A percentile compares a stretch with the other conserved stretches of the same genome.
These are phyloP conservation scores for Polyploca ridens DNA, from an alignment of 2,888 invertebrate species.

Conservation along the genomic window DNA sequence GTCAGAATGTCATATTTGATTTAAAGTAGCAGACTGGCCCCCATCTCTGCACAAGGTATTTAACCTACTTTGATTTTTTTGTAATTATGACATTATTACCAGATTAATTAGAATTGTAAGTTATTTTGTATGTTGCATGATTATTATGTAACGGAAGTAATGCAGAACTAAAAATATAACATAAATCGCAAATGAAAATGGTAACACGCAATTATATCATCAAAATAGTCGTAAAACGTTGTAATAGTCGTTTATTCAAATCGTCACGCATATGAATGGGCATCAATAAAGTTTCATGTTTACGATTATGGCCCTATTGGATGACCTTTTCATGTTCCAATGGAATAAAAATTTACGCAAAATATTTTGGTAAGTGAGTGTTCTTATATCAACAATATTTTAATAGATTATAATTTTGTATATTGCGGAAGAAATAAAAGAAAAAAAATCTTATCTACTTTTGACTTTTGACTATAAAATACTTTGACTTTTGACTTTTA, in stretches of 20 bases:
- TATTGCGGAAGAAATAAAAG: too few relatives aligned
- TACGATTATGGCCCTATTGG: constrained; percentile 37
- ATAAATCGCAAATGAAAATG: constrained; percentile 21
- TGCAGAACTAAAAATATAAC: neutral
- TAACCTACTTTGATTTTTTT: too few relatives aligned
- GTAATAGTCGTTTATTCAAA: constrained; percentile 43
- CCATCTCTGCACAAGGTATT: too few relatives aligned
- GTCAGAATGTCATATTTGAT: too few relatives aligned
- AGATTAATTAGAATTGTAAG: too few relatives aligned
- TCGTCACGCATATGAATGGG: constrained; percentile 46
- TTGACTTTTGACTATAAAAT: too few relatives aligned
- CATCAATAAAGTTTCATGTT: constrained; percentile 41
- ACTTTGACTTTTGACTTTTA: too few relatives aligned
- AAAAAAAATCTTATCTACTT: too few relatives aligned
- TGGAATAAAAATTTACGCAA: neutral
- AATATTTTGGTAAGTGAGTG: neutral
- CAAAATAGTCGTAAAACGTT: constrained; percentile 38
- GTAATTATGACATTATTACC: too few relatives aligned
- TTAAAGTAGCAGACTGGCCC: too few relatives aligned
- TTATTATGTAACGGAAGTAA: neutral
- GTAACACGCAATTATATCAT: constrained; percentile 49
- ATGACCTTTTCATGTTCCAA: constrained; percentile 24
- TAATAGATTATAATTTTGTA: too few relatives aligned
- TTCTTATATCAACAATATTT: neutral
- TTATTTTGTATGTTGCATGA: neutral